These are phyloP conservation scores for Diaphora mendica DNA, from an alignment of 2,888 invertebrate genomes.

Conservation along the genomic window DNA sequence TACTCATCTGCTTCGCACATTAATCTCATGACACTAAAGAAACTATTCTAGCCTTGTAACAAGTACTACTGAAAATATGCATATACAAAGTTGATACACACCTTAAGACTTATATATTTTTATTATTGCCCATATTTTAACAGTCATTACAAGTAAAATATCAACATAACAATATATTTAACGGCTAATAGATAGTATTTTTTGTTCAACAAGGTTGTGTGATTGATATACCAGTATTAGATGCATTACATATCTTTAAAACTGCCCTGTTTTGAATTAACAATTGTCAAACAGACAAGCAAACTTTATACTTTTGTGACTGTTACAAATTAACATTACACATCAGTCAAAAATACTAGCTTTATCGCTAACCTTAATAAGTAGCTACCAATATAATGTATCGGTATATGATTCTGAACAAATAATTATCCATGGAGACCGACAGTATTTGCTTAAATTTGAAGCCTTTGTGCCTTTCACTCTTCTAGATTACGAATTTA, in stretches of 20 bases:
- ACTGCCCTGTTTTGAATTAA: not conserved
- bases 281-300: not conserved
- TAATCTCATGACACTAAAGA: conserved; percentile 28
- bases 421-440: not conserved
- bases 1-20: conserved; percentile 23
- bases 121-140: conserved; percentile 9
- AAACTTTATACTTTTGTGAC: not conserved
- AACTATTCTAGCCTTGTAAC: conserved; percentile 44
- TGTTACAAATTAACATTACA: not conserved
- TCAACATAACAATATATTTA: conserved; percentile 2
- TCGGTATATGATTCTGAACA: not conserved
- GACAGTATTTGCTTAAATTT: not conserved
- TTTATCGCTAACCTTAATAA: not conserved
- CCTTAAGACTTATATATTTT: not conserved
- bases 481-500: not conserved
- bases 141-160: not conserved
- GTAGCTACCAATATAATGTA: not conserved
- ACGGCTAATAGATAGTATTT: conserved; percentile 12
- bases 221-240: not conserved
- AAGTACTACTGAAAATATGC: conserved; percentile 21
- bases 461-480: not conserved
- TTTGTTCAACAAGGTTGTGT: conserved; percentile 22
- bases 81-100: conserved; percentile 10
- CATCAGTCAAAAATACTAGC: not conserved
- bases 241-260: not conserved